phyloP scores from a whole-genome alignment of 2,888 invertebrate species.

The Disparrhopalites patrizii region DNA sequence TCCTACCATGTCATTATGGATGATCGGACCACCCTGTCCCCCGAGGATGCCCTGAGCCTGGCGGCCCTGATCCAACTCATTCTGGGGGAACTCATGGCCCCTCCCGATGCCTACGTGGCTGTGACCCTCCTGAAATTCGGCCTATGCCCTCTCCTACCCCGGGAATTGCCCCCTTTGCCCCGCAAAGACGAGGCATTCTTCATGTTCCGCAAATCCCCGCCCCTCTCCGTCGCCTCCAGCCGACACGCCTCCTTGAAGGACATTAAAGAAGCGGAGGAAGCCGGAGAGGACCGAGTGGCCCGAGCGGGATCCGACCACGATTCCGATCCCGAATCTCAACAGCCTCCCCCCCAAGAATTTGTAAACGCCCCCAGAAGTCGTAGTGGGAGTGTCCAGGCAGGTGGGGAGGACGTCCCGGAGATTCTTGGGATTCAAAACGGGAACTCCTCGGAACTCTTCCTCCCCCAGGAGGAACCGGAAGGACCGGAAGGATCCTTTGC shows the following conservation, averaged over 20 bases:
- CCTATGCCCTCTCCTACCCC: slow-evolving; percentile 44
- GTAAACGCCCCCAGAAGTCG: too few relatives aligned
- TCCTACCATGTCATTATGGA: slow-evolving; percentile 43
- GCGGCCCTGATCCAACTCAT: slow-evolving; percentile 43
- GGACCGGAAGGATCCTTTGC: too few relatives aligned
- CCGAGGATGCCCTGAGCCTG: slow-evolving; percentile 33
- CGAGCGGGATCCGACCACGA: neutral
- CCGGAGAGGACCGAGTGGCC: slow-evolving; percentile 7
- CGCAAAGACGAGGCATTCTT: slow-evolving; percentile 41
- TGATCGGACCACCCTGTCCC: neutral
- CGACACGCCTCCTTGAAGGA: neutral
- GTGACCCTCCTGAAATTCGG: slow-evolving; percentile 44
- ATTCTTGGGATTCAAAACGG: slow-evolving; percentile 34
- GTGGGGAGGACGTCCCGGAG: slow-evolving; percentile 43
- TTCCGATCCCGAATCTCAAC: neutral
- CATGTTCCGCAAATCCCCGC: slow-evolving; percentile 29
- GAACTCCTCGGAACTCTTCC: neutral
- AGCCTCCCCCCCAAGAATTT: too few relatives aligned
- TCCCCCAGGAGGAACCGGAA: too few relatives aligned
- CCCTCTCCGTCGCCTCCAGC: neutral
- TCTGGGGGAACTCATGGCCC: slow-evolving; percentile 47
- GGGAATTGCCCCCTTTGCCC: slow-evolving; percentile 44
- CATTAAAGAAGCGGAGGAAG: slow-evolving; percentile 26
- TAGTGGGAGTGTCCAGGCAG: too few relatives aligned
- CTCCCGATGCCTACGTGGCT: slow-evolving; percentile 46